Conservation (phyloP, 1,140 invertebrate genomes). For the Ectropis grisescens region DNA sequence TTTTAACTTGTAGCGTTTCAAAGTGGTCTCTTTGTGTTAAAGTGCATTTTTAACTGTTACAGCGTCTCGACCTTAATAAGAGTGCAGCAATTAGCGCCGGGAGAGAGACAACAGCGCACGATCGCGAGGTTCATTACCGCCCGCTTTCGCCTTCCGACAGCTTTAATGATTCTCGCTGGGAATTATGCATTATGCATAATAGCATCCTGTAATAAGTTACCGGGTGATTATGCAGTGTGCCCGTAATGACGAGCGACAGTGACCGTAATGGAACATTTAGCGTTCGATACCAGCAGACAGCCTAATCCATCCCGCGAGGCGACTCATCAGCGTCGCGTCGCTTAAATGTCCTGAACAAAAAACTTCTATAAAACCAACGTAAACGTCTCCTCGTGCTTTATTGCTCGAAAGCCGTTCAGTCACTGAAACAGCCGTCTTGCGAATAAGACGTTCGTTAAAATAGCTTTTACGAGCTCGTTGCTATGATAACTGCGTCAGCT, state of each 20-base stretch:
- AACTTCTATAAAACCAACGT: conserved; percentile 32
- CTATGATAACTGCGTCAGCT: conserved; percentile 8
- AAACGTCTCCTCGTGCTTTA: conserved; percentile 33
- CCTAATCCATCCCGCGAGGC: conserved; percentile 2
- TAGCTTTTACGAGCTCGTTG: conserved; percentile 16
- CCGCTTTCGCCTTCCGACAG: conserved; percentile 6
- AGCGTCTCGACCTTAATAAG: conserved; percentile 15
- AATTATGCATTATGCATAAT: conserved; percentile 11
- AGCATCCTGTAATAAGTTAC: no score
- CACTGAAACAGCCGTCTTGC: conserved; percentile 12
- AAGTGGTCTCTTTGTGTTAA: conserved; percentile 2
- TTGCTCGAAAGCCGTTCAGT: conserved; percentile 28
- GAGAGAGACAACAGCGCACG: conserved; percentile 11
- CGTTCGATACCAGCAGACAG: no score
- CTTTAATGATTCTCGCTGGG: conserved; percentile 8
- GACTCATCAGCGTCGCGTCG: conserved; percentile 18
- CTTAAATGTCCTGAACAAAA: conserved; percentile 33
- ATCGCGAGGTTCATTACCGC: conserved; percentile 15
- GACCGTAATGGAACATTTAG: no score
- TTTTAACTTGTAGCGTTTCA: no score
- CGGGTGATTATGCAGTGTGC: no score
- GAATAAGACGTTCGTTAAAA: conserved; percentile 18
- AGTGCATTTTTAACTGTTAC: conserved; percentile 11
- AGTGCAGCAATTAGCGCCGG: conserved; percentile 14
- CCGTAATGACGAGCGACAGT: no score